Evolutionary conservation across 1,140 invertebrate genomes (phyloP).

Genomic region (Antheraea pernyi): DNA sequence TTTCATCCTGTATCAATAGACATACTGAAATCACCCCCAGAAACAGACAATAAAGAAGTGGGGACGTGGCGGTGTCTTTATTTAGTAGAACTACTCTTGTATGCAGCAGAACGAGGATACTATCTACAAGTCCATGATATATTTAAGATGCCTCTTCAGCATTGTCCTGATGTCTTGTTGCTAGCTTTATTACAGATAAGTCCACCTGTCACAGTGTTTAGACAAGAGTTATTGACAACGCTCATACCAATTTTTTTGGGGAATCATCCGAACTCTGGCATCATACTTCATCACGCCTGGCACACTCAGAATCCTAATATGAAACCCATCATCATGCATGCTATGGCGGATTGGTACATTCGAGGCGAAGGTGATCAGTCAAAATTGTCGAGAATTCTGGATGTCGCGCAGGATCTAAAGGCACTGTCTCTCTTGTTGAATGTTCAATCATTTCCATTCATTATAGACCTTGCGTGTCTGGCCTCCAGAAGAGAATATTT

Average conservation of each 20-base stretch:
- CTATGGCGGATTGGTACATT: constrained; percentile 98
- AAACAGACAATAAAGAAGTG: constrained; percentile 95
- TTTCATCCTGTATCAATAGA: constrained; percentile 92
- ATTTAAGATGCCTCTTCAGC: constrained; percentile 94
- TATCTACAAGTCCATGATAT: constrained; percentile 91
- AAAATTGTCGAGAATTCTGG: constrained; percentile 94
- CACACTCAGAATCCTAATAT: constrained; percentile 87
- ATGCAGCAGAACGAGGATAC: constrained; percentile 92
- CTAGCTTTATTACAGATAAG: constrained; percentile 92
- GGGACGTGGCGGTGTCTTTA: constrained; percentile 95
- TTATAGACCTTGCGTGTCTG: constrained; percentile 98
- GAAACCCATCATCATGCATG: constrained; percentile 94
- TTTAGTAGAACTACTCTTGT: constrained; percentile 92
- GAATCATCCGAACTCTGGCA: constrained; percentile 96
- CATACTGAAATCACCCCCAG: constrained; percentile 94
- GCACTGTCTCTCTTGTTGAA: constrained; percentile 96
- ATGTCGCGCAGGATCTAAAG: constrained; percentile 98
- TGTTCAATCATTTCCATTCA: constrained; percentile 95
- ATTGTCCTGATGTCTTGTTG: constrained; percentile 96
- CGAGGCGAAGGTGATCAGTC: constrained; percentile 95
- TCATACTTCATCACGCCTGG: constrained; percentile 97
- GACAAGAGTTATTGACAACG: constrained; percentile 91
- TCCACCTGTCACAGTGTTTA: constrained; percentile 85
- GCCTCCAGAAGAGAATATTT: constrained; percentile 97
- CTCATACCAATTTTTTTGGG: constrained; percentile 95